Percentiles rank a stretch among this genome's conserved stretches.
Conservation (phyloP, 2,888 invertebrate genomes). For the Ectropis crepuscularia region DNA sequence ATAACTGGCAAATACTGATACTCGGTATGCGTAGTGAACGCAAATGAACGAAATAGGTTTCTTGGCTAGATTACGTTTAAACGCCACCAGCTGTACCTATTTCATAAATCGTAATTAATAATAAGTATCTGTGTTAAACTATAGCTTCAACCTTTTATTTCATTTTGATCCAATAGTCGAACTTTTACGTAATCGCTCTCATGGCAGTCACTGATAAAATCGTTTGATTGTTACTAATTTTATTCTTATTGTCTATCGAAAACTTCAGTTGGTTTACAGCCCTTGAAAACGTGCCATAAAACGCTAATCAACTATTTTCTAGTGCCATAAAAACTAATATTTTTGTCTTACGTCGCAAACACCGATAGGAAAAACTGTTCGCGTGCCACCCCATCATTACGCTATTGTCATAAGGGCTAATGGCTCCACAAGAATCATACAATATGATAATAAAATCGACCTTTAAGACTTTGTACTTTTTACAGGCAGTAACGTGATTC, state of each 20-base stretch:
- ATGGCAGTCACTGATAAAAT: too few species aligned
- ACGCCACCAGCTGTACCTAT: too few species aligned
- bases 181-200: too few species aligned
- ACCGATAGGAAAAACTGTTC: constrained; percentile 71
- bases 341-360: constrained; percentile 46
- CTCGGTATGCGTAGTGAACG: too few species aligned
- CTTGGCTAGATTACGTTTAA: too few species aligned
- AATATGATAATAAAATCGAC: constrained; percentile 83
- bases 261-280: constrained; percentile 34
- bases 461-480: constrained; percentile 46
- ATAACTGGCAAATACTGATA: too few species aligned
- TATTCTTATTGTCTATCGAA: constrained; percentile 8
- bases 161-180: too few species aligned
- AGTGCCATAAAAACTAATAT: constrained; percentile 45
- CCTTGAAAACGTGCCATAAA: constrained; percentile 36
- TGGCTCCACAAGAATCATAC: constrained; percentile 82
- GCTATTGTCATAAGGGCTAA: constrained; percentile 82
- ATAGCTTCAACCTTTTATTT: too few species aligned
- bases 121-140: too few species aligned
- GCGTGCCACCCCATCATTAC: constrained; percentile 78
- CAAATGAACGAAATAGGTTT: too few species aligned
- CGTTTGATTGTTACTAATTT: background rate
- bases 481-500: constrained; percentile 24
- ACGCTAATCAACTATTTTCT: constrained; percentile 39
- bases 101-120: too few species aligned